phyloP scores from a whole-genome alignment of 2,113 vertebrate species.

The Callospermophilus lateralis region DNA sequence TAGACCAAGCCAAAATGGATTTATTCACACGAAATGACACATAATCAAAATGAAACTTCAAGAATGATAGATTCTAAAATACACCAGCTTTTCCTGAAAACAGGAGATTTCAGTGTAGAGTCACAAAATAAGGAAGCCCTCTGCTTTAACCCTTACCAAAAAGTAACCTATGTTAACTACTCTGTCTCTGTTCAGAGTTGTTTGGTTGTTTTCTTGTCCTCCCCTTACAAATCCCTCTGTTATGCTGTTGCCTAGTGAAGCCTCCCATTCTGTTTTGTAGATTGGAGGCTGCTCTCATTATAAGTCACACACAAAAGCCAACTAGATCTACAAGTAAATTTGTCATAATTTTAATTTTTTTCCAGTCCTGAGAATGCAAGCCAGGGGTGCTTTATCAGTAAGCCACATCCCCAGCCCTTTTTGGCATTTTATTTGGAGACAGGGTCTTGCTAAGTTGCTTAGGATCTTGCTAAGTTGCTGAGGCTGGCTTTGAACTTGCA shows the following conservation, averaged over 20 bases:
- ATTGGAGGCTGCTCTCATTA: neutral
- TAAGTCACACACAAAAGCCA: neutral
- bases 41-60: neutral
- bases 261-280: neutral
- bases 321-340: neutral
- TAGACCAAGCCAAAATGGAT: neutral
- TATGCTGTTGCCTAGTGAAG: neutral
- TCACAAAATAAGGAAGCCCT: neutral
- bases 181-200: neutral
- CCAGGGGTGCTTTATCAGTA: too few species aligned
- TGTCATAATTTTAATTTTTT: neutral
- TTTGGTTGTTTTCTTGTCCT: neutral
- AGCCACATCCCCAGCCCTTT: too few species aligned
- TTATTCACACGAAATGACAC: neutral
- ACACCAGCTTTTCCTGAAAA: neutral
- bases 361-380: too few species aligned
- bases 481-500: too few species aligned
- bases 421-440: too few species aligned
- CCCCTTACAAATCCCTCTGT: neutral
- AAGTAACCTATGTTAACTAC: neutral
- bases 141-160: neutral
- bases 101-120: neutral
- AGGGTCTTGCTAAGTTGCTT: too few species aligned
- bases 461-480: too few species aligned
- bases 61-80: neutral